phyloP scores from a whole-genome alignment of 2,888 invertebrate genomes.

The Thymelicus lineola region DNA sequence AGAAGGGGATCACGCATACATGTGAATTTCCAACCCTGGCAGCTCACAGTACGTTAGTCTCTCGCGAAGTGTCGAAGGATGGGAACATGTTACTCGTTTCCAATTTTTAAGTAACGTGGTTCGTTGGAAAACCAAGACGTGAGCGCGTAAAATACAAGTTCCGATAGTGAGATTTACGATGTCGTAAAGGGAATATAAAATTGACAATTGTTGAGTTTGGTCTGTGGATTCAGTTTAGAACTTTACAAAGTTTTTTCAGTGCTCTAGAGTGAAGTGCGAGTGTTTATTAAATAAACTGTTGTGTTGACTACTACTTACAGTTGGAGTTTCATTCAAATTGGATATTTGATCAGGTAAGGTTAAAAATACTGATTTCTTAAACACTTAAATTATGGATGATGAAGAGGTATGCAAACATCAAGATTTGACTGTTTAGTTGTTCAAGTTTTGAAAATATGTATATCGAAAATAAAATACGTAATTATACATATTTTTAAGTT shows the following conservation, averaged over 20 bases:
- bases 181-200: conserved; percentile 22
- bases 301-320: conserved; percentile 10
- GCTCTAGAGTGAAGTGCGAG: conserved; percentile 42
- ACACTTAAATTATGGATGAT: background rate
- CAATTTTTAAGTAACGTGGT: conserved; percentile 29
- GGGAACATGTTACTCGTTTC: conserved; percentile 27
- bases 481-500: too few species aligned
- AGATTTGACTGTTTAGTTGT: background rate
- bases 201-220: conserved; percentile 15
- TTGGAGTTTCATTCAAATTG: conserved; percentile 10
- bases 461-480: too few species aligned
- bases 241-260: conserved; percentile 39
- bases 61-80: conserved; percentile 40
- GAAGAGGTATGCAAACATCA: background rate
- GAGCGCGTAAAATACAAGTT: conserved; percentile 43
- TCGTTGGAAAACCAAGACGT: conserved; percentile 41
- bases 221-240: conserved; percentile 41
- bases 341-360: conserved; percentile 42
- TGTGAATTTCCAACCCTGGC: conserved; percentile 60
- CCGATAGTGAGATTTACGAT: conserved; percentile 33
- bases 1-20: conserved; percentile 63
- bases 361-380: background rate
- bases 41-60: conserved; percentile 66
- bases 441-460: background rate
- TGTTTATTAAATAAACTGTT: conserved; percentile 39